Conservation (phyloP, 1,140 invertebrate species). For the Zaprionus ornatus region DNA sequence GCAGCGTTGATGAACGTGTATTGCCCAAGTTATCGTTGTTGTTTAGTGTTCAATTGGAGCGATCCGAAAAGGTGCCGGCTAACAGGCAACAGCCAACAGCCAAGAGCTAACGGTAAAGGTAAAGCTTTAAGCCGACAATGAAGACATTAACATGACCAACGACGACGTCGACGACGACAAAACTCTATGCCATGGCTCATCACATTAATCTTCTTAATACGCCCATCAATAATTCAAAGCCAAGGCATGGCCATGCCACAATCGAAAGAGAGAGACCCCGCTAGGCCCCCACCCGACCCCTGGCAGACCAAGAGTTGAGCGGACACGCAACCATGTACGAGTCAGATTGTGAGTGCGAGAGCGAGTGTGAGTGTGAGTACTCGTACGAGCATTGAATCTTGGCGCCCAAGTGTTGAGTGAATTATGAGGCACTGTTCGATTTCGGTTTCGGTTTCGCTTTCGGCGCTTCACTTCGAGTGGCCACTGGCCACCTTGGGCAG, state of each 20-base stretch:
- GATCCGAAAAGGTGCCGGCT: conserved; percentile 32
- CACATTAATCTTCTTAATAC: conserved; percentile 83
- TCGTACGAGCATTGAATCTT: conserved; percentile 28
- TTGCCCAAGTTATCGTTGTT: conserved; percentile 48
- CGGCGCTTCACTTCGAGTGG: conserved; percentile 22
- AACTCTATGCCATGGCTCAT: conserved; percentile 71
- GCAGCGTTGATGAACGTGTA: conserved; percentile 71
- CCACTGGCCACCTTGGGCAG: conserved; percentile 50
- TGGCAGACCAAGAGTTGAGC: conserved; percentile 44
- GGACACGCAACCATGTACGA: conserved; percentile 61
- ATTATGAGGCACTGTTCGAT: conserved; percentile 70
- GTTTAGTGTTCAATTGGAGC: conserved; percentile 54
- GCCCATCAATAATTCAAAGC: conserved; percentile 82
- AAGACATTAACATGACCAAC: conserved; percentile 81
- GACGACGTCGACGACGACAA: conserved; percentile 65
- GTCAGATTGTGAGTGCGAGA: neutral
- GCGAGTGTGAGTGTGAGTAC: conserved; percentile 1
- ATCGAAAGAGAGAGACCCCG: neutral
- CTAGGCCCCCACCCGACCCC: conserved; percentile 14
- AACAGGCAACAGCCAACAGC: conserved; percentile 12
- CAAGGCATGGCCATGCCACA: conserved; percentile 66
- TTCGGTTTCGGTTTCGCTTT: conserved; percentile 12
- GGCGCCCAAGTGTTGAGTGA: conserved; percentile 68
- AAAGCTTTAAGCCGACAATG: conserved; percentile 73
- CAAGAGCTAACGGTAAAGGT: conserved; percentile 60